Percentiles rank a stretch among this genome's conserved stretches.
These are phyloP conservation scores for Sminthurinus aureus DNA, from an alignment of 2,888 invertebrate species.

Conservation along the genomic window DNA sequence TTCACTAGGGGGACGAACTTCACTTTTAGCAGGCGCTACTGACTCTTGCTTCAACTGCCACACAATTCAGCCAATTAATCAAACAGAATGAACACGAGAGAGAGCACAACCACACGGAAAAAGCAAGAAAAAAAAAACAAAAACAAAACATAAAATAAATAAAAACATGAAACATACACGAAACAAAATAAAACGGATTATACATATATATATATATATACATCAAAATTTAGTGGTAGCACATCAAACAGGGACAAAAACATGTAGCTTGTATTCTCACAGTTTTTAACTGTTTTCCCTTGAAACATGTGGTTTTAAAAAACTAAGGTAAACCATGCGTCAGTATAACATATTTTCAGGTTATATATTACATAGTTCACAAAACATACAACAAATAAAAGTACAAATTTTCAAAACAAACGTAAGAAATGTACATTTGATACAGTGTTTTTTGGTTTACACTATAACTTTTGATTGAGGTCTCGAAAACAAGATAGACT, in stretches of 20 bases:
- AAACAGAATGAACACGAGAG: not conserved
- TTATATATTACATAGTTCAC: no score
- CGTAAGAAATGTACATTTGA: no score
- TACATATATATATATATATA: not conserved
- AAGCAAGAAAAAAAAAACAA: slow-evolving; percentile 35
- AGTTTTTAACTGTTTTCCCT: no score
- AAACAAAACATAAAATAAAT: slow-evolving; percentile 5
- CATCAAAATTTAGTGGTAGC: not conserved
- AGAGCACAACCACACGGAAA: slow-evolving; percentile 6
- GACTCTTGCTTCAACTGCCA: slow-evolving; percentile 30
- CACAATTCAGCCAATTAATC: slow-evolving; percentile 10
- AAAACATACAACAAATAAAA: no score
- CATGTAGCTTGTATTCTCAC: no score
- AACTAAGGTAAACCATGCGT: no score
- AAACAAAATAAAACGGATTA: not conserved
- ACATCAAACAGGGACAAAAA: no score
- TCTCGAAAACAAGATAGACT: not conserved
- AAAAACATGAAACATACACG: slow-evolving; percentile 9
- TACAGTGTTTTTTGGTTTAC: no score
- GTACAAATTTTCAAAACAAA: no score
- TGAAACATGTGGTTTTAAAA: no score
- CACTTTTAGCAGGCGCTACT: slow-evolving; percentile 36
- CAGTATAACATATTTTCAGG: no score
- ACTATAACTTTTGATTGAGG: no score
- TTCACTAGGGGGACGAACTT: slow-evolving; percentile 63